A percentile compares a stretch with the other conserved stretches of the same genome.
These are phyloP conservation scores for Neoseiulus cucumeris DNA, from an alignment of 1,140 invertebrate genomes.

Conservation along the genomic window DNA sequence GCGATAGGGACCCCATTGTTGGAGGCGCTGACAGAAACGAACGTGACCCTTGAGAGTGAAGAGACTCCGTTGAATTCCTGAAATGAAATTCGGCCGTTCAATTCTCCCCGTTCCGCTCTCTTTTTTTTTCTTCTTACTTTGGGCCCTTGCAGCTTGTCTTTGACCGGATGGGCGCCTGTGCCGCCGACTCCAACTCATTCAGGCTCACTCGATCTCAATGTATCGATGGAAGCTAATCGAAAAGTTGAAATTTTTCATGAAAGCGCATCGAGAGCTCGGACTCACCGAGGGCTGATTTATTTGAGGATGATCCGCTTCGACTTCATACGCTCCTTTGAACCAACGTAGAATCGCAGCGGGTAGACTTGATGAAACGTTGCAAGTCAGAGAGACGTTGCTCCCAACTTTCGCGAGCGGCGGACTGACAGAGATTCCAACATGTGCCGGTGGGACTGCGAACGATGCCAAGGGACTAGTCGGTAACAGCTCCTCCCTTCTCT, in stretches of 20 bases:
- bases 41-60: not conserved
- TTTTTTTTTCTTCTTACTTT: no score
- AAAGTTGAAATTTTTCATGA: no score
- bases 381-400: not conserved
- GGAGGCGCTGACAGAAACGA: not conserved
- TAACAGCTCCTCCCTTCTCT: no score
- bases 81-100: not conserved
- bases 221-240: no score
- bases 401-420: not conserved
- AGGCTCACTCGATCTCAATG: no score
- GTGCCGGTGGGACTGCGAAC: not conserved
- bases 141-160: no score
- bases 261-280: no score
- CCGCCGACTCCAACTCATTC: no score
- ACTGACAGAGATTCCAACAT: not conserved
- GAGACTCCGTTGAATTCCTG: not conserved
- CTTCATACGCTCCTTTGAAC: not conserved
- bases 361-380: not conserved
- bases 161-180: no score
- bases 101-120: no score
- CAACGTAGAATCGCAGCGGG: not conserved
- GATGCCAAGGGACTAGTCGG: not conserved
- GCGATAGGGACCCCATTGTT: not conserved
- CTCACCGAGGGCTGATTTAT: constrained; percentile 1
- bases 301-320: not conserved